Conservation (phyloP, 2,797 vertebrate species). For the Micropoecilia bifurca region DNA sequence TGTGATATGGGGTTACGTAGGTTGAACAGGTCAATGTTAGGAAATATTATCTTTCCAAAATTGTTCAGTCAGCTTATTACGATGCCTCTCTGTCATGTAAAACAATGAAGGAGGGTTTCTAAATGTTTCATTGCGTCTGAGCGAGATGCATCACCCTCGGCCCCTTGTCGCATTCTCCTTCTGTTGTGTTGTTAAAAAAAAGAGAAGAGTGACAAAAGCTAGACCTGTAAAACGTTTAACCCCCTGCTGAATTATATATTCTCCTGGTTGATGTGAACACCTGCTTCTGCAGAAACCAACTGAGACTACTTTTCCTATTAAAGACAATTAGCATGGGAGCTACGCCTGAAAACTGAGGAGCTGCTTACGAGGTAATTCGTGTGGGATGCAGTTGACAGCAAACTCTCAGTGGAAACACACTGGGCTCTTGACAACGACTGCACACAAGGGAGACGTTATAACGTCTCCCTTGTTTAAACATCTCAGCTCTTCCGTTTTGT, state of each 20-base stretch:
- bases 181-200: background rate
- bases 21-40: background rate
- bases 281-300: constrained; percentile 12
- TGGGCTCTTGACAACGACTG: background rate
- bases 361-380: constrained; percentile 15
- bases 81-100: background rate
- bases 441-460: background rate
- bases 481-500: background rate
- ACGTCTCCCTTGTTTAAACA: no score
- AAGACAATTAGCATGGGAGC: constrained; percentile 42
- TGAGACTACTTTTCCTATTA: constrained; percentile 27
- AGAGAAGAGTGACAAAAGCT: background rate
- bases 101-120: background rate
- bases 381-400: constrained; percentile 24
- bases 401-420: constrained; percentile 12
- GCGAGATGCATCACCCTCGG: background rate
- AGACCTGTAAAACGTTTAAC: background rate
- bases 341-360: constrained; percentile 20
- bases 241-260: background rate
- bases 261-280: background rate
- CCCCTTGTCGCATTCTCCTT: background rate
- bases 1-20: background rate
- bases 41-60: background rate
- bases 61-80: background rate
- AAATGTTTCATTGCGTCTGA: background rate